Base-by-base conservation (phyloP, 1,140 invertebrate species). In the Papilio helenus region DNA sequence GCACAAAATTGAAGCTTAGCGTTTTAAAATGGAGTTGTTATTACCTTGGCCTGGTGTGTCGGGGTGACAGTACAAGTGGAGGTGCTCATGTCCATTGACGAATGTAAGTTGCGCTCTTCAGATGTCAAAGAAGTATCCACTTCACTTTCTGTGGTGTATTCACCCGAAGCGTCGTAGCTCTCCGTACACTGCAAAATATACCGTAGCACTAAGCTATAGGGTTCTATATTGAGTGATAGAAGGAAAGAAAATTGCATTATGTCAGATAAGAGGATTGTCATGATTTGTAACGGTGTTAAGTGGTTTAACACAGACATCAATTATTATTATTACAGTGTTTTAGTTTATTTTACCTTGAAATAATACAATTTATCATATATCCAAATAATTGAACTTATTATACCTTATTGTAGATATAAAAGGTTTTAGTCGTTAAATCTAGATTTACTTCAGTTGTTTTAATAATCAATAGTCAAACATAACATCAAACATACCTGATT, bases 161-260 rank as follows among this genome's bases (percentile, higher is more conserved):
- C 98, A 26, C 97, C 97, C 82, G 98, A 98, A 0, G 98, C 98
- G 89, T 99, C 98, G 91, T 98, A 98, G 89, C 92, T 95, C 86
- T 95, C 90, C 61, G 91, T 90, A 76, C 89, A 85, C 94, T 91
- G 82, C n/a, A 89, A 85, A 80, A 76, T 26, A 76, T 5, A 73
- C 34, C 72, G n/a, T 78, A 51, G 34, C 1, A 29, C 61, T 34
- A 18, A n/a, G 26, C 0, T 2, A 34, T 29, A 29, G 26, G 7
- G 61, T 68, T 34, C 5, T 23, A 7, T 68, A 68, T 68, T 14
- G 26, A 34, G 23, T 68, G 58, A 61, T 34, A 29, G 4, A 5
- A 68, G 18, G 61, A 34, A 14, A 34, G 61, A 68, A 34, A 68
- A 68, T 68, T 34, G 20, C 10, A 61, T 12, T 55, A 29, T 23